Percentiles rank a stretch among this genome's conserved stretches.
phyloP scores from a whole-genome alignment of 2,888 invertebrate genomes.

The Aphelenchoides bicaudatus region DNA sequence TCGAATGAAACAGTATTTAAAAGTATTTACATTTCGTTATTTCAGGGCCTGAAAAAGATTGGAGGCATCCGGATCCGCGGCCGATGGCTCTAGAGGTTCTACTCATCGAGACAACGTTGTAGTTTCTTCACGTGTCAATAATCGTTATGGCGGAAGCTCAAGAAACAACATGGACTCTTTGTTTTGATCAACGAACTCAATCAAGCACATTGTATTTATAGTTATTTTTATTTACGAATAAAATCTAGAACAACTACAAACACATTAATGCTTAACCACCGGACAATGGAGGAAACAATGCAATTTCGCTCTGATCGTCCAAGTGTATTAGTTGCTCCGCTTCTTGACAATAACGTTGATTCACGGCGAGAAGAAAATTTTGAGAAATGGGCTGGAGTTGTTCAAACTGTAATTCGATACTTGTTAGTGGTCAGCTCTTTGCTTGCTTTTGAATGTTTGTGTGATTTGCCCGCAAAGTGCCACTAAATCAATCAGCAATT shows the following conservation, averaged over 20 bases:
- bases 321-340: slow-evolving; percentile 5
- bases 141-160: slow-evolving; percentile 39
- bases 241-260: slow-evolving; percentile 14
- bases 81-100: slow-evolving; percentile 40
- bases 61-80: slow-evolving; percentile 44
- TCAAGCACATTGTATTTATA: neutral
- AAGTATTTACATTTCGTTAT: slow-evolving; percentile 22
- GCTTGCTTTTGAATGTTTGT: too few relatives aligned
- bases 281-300: slow-evolving; percentile 24
- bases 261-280: slow-evolving; percentile 21
- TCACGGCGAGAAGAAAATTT: slow-evolving; percentile 22
- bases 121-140: slow-evolving; percentile 43
- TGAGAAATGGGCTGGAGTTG: slow-evolving; percentile 17
- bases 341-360: slow-evolving; percentile 14
- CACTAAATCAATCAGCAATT: too few relatives aligned
- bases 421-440: too few relatives aligned
- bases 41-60: slow-evolving; percentile 53
- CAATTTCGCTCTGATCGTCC: slow-evolving; percentile 16
- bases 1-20: neutral
- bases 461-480: too few relatives aligned
- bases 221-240: neutral
- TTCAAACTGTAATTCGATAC: slow-evolving; percentile 15
- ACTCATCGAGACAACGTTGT: slow-evolving; percentile 8
- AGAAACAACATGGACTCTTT: slow-evolving; percentile 56
- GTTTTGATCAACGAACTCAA: slow-evolving; percentile 40